Evolutionary conservation across 2,113 vertebrate genomes (phyloP), one percentile per base, ranked within the genome.

Genomic region (Chlamydotis undulata): DNA sequence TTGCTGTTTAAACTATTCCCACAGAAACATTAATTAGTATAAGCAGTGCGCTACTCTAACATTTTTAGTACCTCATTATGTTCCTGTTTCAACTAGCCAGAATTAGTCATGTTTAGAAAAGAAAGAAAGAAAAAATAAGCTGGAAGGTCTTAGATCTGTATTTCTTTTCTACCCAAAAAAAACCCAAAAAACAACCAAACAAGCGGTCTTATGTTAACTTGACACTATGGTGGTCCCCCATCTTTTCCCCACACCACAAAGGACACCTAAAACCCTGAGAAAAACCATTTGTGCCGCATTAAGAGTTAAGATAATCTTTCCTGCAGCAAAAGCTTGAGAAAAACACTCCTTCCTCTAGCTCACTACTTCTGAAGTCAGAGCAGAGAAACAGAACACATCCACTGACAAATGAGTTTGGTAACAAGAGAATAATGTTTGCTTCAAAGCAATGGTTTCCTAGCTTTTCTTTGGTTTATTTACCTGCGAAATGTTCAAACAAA

Each of bases 11-110:
- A 89, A 55, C 37, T 79, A 41, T 84, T 92, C 39, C 89, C 73
- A 67, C 73, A 63, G 86, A 86, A 91, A 63, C 37, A 28, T 37
- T 89, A 73, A 93, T 93, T 79, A 77, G 28, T 19, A 61, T 33
- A 94, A 91, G 83, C 77, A 28, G 55, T 1, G 1, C 37, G 33
- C 24, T 26, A 57, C 68, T 77, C 45, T 49, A 49, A 87, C 26
- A 18, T 49, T 89, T 86, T 78, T 65, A 71, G 83, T 56, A n/a
- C 19, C 49, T 93, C 95, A 89, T 93, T 92, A 87, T 29, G 28
- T 8, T 96, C 94, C 37, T 87, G 86, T 69, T 90, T 65, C 65
- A 91, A 92, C 92, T 59, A 87, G 90, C 57, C 69, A 56, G 64
- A 93, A 95, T 76, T 57, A 89, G 83, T 83, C 84, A 80, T 15